These are phyloP conservation scores for Ectemnius cavifrons DNA, from an alignment of 2,888 invertebrate species.

Conservation along the genomic window DNA sequence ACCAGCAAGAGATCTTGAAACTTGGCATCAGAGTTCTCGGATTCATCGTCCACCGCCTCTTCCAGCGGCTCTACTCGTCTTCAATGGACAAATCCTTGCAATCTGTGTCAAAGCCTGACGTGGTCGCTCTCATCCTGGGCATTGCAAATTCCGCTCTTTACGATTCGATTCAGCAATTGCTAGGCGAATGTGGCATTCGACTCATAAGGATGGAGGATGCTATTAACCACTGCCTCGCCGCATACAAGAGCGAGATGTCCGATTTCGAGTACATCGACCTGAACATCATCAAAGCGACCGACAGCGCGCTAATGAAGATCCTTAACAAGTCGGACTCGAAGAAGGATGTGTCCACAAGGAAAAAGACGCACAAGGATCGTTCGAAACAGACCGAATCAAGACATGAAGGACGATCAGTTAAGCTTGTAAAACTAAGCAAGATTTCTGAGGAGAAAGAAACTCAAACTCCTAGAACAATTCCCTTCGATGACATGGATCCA, in stretches of 20 bases:
- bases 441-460: slow-evolving; percentile 77
- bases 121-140: slow-evolving; percentile 78
- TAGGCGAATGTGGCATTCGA: slow-evolving; percentile 77
- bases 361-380: background rate
- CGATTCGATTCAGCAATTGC: slow-evolving; percentile 77
- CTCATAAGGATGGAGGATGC: slow-evolving; percentile 79
- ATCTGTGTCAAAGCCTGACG: slow-evolving; percentile 75
- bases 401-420: no score
- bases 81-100: slow-evolving; percentile 75
- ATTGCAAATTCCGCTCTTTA: slow-evolving; percentile 74
- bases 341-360: background rate
- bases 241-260: slow-evolving; percentile 80
- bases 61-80: slow-evolving; percentile 79
- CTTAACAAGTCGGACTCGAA: background rate
- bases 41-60: slow-evolving; percentile 80
- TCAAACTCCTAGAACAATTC: slow-evolving; percentile 82
- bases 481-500: slow-evolving; percentile 80
- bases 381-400: no score
- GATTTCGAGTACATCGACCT: slow-evolving; percentile 79
- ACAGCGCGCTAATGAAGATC: background rate
- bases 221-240: slow-evolving; percentile 81
- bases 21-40: slow-evolving; percentile 79
- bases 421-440: no score
- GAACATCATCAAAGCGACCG: slow-evolving; percentile 37
- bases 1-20: slow-evolving; percentile 74